Conservation (phyloP, 2,797 vertebrate species). For the Neostethus bicornis region DNA sequence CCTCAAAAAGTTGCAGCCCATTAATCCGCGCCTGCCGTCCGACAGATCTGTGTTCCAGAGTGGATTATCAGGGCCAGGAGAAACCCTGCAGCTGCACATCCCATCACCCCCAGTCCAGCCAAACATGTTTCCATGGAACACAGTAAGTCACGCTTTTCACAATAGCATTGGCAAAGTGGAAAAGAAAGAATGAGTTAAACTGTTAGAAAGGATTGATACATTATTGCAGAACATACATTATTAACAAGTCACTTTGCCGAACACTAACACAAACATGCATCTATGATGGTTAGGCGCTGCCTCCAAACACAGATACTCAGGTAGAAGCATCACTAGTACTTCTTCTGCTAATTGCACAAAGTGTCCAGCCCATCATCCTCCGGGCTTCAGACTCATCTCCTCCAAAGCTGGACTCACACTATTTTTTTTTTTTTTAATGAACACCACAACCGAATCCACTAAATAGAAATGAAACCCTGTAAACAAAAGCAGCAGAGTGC, state of each 20-base stretch:
- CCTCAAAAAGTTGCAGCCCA: constrained; percentile 70
- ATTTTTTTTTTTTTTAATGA: constrained; percentile 66
- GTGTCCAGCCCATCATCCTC: constrained; percentile 69
- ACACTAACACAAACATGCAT: constrained; percentile 85
- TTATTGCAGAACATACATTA: constrained; percentile 88
- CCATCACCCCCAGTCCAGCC: constrained; percentile 72
- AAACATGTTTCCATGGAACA: constrained; percentile 76
- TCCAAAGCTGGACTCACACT: constrained; percentile 72
- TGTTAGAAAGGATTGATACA: constrained; percentile 82
- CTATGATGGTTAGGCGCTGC: constrained; percentile 76
- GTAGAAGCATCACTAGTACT: constrained; percentile 64
- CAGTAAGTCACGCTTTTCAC: constrained; percentile 82
- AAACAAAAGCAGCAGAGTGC: constrained; percentile 83
- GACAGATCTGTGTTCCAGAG: constrained; percentile 66
- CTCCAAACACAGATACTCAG: constrained; percentile 74
- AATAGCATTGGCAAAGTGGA: constrained; percentile 79
- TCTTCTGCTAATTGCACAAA: constrained; percentile 79
- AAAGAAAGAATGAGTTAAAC: constrained; percentile 73
- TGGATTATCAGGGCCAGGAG: constrained; percentile 53
- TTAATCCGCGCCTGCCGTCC: constrained; percentile 62
- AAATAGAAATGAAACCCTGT: constrained; percentile 79
- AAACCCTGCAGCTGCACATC: constrained; percentile 59
- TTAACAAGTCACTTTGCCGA: constrained; percentile 84
- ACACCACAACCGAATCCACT: constrained; percentile 72
- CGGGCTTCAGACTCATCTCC: constrained; percentile 51